Base-by-base conservation (phyloP, 2,113 vertebrate genomes). In the Mobula hypostoma region DNA sequence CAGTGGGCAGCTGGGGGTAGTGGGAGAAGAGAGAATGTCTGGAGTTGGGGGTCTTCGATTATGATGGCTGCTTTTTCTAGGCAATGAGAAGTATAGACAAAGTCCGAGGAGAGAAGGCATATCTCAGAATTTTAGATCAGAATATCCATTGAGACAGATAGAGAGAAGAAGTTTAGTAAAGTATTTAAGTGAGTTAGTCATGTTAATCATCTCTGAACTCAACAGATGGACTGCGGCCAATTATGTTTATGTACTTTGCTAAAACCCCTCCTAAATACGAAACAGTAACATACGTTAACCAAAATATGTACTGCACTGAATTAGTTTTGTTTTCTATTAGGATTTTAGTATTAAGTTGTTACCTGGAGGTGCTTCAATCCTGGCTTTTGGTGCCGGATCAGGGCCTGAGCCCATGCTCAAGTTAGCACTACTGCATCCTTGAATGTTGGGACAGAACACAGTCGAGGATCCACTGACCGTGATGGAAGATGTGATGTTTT, bases 371-470 rank as follows among this genome's bases (percentile, higher is more conserved):
- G 27, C 9, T 63, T 36, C n/a, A 68, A 19, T 15, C 14, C 61
- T 68, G n/a, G 85, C 61, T 90, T 14, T 63, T 66, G 85, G 29
- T 90, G 61, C n/a, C 32, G 85, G 63, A 29, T 32, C 61, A 58
- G 11, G 1, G 27, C 14, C 40, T 29, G 29, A 32, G 0, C 61
- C 14, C 61, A 90, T 90, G 29, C 0, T 17, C 61, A 90, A 15
- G n/a, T 32, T 90, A 66, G 85, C 61, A 6, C 11, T 66, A n/a
- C 7, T 68, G 61, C 61, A 90, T 68, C 85, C 85, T 90, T 90
- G 85, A 6, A 90, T 90, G 29, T 90, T 90, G 61, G 85, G 85
- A 19, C 85, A 19, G 19, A 90, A 90, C 15, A 90, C 85, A 66
- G 85, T 90, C 2, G 85, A 90, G 12, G 29, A 61, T 66, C 85